Percentiles rank a stretch among this genome's conserved stretches.
These are phyloP conservation scores for Scaeva pyrastri DNA, from an alignment of 2,888 invertebrate genomes.

Conservation along the genomic window DNA sequence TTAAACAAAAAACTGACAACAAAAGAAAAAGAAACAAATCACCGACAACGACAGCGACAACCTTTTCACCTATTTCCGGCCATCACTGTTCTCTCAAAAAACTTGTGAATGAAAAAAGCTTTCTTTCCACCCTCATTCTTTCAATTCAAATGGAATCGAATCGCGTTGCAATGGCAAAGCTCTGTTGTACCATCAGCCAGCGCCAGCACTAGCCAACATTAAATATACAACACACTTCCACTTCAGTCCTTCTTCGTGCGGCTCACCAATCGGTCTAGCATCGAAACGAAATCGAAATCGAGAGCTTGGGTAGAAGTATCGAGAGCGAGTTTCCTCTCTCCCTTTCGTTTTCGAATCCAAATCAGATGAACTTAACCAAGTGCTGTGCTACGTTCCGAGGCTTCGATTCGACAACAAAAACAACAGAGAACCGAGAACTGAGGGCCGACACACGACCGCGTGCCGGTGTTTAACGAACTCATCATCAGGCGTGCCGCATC, in stretches of 20 bases:
- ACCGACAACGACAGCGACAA: not conserved
- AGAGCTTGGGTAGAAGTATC: slow-evolving; percentile 12
- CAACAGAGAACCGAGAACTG: not conserved
- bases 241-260: slow-evolving; percentile 75
- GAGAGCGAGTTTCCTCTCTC: slow-evolving; percentile 4
- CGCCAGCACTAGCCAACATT: not conserved
- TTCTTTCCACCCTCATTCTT: slow-evolving; percentile 48
- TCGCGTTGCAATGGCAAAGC: slow-evolving; percentile 56
- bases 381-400: too few relatives aligned
- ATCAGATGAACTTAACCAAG: not conserved
- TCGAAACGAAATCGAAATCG: slow-evolving; percentile 12
- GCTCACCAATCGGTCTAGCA: slow-evolving; percentile 67
- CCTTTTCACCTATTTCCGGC: slow-evolving; percentile 40
- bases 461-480: slow-evolving; percentile 58
- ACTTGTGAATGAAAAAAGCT: slow-evolving; percentile 74
- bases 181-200: slow-evolving; percentile 49
- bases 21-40: not conserved
- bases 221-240: slow-evolving; percentile 47
- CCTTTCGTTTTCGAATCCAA: slow-evolving; percentile 17
- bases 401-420: too few relatives aligned
- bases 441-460: slow-evolving; percentile 27
- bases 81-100: slow-evolving; percentile 48
- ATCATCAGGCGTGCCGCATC: slow-evolving; percentile 44
- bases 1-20: not conserved
- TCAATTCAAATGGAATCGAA: not conserved